Conservation (phyloP, 92 coral and sea anemone genomes). For the Bergia sp. region DNA sequence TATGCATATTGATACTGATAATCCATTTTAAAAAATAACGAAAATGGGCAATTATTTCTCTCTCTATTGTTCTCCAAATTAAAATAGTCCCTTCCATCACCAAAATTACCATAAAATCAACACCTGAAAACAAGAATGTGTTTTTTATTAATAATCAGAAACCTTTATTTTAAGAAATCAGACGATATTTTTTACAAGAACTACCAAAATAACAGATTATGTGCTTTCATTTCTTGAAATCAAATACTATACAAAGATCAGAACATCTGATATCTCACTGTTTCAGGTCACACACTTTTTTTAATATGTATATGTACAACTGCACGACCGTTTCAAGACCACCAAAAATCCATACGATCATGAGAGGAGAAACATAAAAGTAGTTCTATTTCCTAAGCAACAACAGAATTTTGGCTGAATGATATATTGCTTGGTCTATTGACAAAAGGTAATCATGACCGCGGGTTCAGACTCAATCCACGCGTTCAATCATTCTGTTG, state of each 20-base stretch:
- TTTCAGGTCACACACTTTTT: background rate
- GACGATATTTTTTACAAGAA: constrained; percentile 5
- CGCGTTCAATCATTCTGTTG: background rate
- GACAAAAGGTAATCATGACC: background rate
- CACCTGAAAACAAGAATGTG: background rate
- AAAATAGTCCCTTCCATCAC: no score
- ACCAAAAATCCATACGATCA: background rate
- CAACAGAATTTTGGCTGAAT: background rate
- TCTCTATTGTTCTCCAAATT: no score
- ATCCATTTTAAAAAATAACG: no score
- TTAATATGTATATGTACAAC: background rate
- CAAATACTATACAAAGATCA: background rate
- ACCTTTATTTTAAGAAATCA: constrained; percentile 14
- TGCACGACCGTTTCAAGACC: background rate
- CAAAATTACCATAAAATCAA: no score
- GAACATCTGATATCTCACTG: background rate
- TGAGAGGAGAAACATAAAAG: background rate
- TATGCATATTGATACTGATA: no score
- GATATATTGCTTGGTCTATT: background rate
- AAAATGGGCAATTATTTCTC: no score
- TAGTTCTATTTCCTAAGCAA: background rate
- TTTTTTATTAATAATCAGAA: constrained; percentile 1
- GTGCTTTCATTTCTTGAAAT: background rate
- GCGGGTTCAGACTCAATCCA: background rate
- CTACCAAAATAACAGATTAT: constrained; percentile 12